A percentile compares a stretch with the other conserved stretches of the same genome.
phyloP scores from a whole-genome alignment of 92 coral and sea anemone species.

The Nematostella vectensis region DNA sequence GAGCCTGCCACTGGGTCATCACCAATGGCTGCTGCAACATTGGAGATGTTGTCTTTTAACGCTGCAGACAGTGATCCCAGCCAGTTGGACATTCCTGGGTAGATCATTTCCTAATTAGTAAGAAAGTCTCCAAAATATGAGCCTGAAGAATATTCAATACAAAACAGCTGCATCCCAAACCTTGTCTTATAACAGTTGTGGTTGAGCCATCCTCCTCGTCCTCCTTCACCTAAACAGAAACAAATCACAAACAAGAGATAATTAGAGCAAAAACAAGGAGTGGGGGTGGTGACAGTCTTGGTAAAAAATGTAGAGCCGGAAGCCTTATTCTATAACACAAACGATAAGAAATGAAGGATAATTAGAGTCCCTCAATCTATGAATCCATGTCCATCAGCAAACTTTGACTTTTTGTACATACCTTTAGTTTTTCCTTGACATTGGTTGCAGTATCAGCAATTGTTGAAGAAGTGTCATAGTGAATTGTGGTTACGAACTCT shows the following conservation, averaged over 20 bases:
- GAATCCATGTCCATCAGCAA: background rate
- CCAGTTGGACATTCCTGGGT: slow-evolving; percentile 65
- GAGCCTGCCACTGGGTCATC: slow-evolving; percentile 30
- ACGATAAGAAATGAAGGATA: background rate
- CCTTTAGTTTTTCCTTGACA: slow-evolving; percentile 81
- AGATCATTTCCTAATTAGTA: too few relatives aligned
- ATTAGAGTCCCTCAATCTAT: background rate
- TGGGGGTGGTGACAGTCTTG: too few relatives aligned
- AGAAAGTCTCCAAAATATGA: too few relatives aligned
- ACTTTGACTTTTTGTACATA: too few relatives aligned
- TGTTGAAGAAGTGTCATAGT: slow-evolving; percentile 79
- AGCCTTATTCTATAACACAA: background rate
- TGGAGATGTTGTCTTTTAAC: slow-evolving; percentile 57
- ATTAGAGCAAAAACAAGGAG: too few relatives aligned
- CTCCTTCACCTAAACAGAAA: slow-evolving; percentile 44
- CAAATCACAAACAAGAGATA: background rate
- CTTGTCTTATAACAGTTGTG: slow-evolving; percentile 60
- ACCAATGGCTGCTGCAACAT: slow-evolving; percentile 42
- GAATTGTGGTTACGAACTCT: slow-evolving; percentile 90
- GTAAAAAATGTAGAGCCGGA: too few relatives aligned
- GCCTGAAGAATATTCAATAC: too few relatives aligned
- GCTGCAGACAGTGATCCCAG: slow-evolving; percentile 66
- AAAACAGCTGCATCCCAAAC: too few relatives aligned
- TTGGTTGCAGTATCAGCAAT: slow-evolving; percentile 89
- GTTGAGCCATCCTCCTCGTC: slow-evolving; percentile 60